Percentiles rank a stretch among this genome's conserved stretches.
Evolutionary conservation across 2,888 invertebrate genomes (phyloP).

Genomic region (Agrotis puta): DNA sequence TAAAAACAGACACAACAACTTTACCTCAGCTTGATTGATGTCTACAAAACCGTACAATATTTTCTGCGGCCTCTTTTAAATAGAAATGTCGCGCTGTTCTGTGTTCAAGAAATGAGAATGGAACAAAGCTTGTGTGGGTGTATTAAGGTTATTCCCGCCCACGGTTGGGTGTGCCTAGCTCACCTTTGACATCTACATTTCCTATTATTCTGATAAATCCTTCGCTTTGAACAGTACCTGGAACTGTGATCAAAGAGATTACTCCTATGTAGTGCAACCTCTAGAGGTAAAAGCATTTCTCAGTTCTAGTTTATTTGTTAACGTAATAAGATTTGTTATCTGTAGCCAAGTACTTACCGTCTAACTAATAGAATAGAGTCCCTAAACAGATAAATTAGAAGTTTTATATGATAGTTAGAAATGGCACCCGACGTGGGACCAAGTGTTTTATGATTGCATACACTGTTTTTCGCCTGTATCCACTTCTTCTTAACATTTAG

Average conservation of each 20-base stretch:
- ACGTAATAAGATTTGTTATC: neutral
- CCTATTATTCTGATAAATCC: neutral
- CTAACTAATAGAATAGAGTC: neutral
- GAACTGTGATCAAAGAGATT: conserved; percentile 3
- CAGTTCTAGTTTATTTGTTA: neutral
- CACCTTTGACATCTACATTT: conserved; percentile 38
- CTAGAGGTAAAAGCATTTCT: no score
- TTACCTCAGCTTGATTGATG: conserved; percentile 9
- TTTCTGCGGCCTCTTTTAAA: conserved; percentile 2
- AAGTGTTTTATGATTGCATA: neutral
- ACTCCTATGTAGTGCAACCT: neutral
- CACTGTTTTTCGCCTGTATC: neutral
- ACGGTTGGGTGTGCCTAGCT: conserved; percentile 8
- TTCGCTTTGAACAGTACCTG: conserved; percentile 5
- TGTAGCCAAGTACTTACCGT: neutral
- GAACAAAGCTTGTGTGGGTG: conserved; percentile 12
- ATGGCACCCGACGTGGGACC: conserved; percentile 20
- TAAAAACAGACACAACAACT: conserved; percentile 4
- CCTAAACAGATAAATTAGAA: neutral
- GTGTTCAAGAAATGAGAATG: conserved; percentile 4
- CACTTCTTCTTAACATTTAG: no score
- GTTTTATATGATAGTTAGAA: neutral
- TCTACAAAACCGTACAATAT: conserved; percentile 8
- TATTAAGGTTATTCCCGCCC: neutral
- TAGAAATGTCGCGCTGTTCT: conserved; percentile 9